Evolutionary conservation across 2,797 vertebrate genomes (phyloP).

Genomic region (Melanotaenia nigrans): DNA sequence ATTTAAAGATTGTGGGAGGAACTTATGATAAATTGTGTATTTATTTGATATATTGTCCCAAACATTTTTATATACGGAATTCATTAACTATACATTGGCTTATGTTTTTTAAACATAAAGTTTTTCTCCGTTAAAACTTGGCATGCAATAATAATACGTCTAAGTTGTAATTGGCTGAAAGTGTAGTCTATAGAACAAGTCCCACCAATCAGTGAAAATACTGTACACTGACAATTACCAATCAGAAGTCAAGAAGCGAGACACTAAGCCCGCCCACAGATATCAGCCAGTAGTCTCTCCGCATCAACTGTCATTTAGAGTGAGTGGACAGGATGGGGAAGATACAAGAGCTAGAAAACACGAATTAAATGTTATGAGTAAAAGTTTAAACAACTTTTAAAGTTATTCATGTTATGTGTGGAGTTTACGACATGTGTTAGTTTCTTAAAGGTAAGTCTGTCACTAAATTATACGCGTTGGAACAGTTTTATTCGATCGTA

Average conservation of each 20-base stretch:
- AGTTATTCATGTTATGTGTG: constrained; percentile 35
- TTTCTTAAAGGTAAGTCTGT: constrained; percentile 64
- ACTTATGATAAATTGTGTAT: background rate
- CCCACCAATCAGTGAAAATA: constrained; percentile 63
- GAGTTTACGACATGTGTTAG: constrained; percentile 48
- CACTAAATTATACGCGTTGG: constrained; percentile 1
- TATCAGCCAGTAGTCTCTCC: constrained; percentile 64
- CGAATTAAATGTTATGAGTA: constrained; percentile 40
- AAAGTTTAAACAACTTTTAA: constrained; percentile 59
- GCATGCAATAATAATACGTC: constrained; percentile 2
- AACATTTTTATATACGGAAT: background rate
- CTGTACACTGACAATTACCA: constrained; percentile 39
- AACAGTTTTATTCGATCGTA: constrained; percentile 31
- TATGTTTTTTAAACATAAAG: background rate
- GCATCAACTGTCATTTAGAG: constrained; percentile 78
- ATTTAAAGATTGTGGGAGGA: background rate
- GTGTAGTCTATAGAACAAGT: constrained; percentile 2
- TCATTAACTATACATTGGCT: background rate
- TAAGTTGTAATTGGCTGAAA: constrained; percentile 59
- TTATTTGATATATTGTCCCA: background rate
- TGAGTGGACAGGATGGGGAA: constrained; percentile 68
- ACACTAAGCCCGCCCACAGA: constrained; percentile 59
- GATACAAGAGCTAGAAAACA: constrained; percentile 29
- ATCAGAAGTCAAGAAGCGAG: constrained; percentile 39
- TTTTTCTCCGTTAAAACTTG: background rate